Percentiles rank a stretch among this genome's conserved stretches.
Conservation (phyloP, 2,888 invertebrate species). For the Axea sp. region DNA sequence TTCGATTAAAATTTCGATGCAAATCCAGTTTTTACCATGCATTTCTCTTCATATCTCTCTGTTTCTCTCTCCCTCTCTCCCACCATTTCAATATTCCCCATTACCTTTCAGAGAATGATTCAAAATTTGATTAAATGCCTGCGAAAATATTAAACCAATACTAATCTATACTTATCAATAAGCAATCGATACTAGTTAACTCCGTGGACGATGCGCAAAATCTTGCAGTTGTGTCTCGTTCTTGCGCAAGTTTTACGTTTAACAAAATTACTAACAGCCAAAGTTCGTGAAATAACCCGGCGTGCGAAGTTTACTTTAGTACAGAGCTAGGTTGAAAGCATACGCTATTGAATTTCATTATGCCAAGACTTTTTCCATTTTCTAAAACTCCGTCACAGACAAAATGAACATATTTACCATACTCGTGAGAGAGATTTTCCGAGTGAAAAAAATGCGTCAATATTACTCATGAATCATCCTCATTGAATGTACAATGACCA, state of each 20-base stretch:
- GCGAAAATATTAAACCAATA: too few relatives aligned
- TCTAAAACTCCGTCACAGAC: conserved; percentile 33
- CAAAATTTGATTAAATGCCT: too few relatives aligned
- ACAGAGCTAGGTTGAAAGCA: conserved; percentile 11
- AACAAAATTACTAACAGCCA: conserved; percentile 45
- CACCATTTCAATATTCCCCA: too few relatives aligned
- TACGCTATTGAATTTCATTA: conserved; percentile 48
- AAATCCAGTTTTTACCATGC: too few relatives aligned
- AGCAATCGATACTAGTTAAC: conserved; percentile 29
- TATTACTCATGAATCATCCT: conserved; percentile 36
- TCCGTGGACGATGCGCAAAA: conserved; percentile 5
- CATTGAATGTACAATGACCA: conserved; percentile 33
- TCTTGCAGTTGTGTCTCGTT: conserved; percentile 12
- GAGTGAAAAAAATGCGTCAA: conserved; percentile 9
- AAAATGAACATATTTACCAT: conserved; percentile 39
- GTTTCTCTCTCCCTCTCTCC: too few relatives aligned
- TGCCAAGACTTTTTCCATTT: conserved; percentile 48
- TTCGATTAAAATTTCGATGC: too few relatives aligned
- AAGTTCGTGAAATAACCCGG: conserved; percentile 43
- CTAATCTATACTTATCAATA: too few relatives aligned
- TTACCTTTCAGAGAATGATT: too few relatives aligned
- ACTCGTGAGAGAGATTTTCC: conserved; percentile 2
- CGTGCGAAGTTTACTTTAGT: conserved; percentile 32
- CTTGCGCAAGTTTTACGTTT: conserved; percentile 27
- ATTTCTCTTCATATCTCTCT: too few relatives aligned